Base-by-base conservation (phyloP, 2,113 vertebrate species). In the Mormoops blainvillei region DNA sequence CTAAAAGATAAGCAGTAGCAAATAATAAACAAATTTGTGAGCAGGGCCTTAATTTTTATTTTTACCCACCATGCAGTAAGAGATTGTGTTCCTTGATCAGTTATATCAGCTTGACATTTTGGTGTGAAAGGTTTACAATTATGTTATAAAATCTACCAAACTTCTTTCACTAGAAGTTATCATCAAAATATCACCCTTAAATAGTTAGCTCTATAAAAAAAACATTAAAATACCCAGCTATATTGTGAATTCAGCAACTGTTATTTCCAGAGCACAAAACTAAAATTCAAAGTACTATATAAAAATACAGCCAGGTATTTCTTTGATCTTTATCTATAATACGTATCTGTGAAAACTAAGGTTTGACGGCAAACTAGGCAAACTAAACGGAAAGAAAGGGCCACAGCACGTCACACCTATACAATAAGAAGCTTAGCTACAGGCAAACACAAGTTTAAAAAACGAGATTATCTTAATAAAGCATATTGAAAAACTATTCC, bases 401-500 rank as follows among this genome's bases (percentile, higher is more conserved):
- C 54, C 91, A 95, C 54, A 38, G 36, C 67, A 91, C 78, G 20
- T 91, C 68, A 86, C 20, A 48, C 65, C 16, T 82, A 94, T 43
- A 89, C 85, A 96, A 92, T 38, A 87, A 95, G 52, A 48, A 77
- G 81, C 31, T 70, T 41, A 68, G 26, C 33, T 82, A 31, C 28
- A 88, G 67, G 84, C 31, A 92, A 92, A 82, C 41, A 77, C 24
- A 82, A 84, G 16, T 38, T 89, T 54, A 45, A 87, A 92, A 54
- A 93, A 93, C 41, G 19, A 76, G 63, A 88, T 80, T 52, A 68
- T 86, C 89, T 96, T 89, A 89, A 26, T 52, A 84, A 87, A 16
- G 61, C 77, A 61, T 33, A 15, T 38, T 90, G 31, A 31, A 50
- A 91, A 92, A 91, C 78, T 18, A 84, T 77, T 86, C 56, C 74